Evolutionary conservation across 2,888 invertebrate species (phyloP), one percentile per base, ranked within the genome.

Genomic region (Hydriomena furcata): DNA sequence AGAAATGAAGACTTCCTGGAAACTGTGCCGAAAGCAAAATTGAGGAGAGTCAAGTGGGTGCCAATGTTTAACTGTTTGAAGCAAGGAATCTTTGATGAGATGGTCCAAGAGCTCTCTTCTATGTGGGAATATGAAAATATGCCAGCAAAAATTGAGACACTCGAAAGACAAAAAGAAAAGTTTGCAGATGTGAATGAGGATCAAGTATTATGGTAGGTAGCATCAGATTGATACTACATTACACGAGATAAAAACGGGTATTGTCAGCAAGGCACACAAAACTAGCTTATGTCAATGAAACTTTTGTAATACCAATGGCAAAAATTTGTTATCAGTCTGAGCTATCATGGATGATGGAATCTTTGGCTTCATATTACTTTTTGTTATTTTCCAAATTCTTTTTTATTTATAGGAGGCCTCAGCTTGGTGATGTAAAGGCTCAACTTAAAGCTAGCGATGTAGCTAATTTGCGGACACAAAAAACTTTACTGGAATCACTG

Each of bases 101-200:
- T 91, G 80, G 70, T 85, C 5, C 80, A 85, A 52, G 88, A 90
- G 63, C 58, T 89, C 32, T 78, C 71, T 58, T 67, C 76, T 1
- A 84, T 91, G 87, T 91, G 91, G 91, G 72, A 82, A 50, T 81
- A 81, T 59, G 90, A 91, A 63, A 78, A 83, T 50, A 85, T 91
- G 79, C 70, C 76, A 7, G 69, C 76, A 28, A 91, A 88, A 60
- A 60, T 87, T 27, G 84, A 83, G 55, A 57, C 71, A 32, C 65
- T 88, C 27, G 84, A 86, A 55, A 82, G 82, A 49, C 90, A 87
- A 60, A 84, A 77, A 48, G 84, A 84, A 56, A 88, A 84, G 58
- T 87, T 75, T 66, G 55, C 62, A 31, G 81, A 86, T 36, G 57
- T 75, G 3, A 73, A 76, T 58, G 58, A 66, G 21, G 71, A 73